Evolutionary conservation across 2,113 vertebrate genomes (phyloP), one percentile per base, ranked within the genome.

Genomic region (Laticauda colubrina): DNA sequence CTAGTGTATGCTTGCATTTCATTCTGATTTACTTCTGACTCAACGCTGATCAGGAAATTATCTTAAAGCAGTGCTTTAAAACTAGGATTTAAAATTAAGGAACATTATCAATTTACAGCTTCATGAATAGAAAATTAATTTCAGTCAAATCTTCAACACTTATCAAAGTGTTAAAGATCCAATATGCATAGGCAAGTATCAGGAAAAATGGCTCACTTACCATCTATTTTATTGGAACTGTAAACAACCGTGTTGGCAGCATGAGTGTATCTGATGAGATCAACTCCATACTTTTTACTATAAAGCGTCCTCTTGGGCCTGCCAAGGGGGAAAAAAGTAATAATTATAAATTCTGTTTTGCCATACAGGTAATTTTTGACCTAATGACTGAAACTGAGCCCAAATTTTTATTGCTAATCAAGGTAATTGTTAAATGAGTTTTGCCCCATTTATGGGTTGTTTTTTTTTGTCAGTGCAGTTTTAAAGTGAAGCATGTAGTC

Each of bases 221-320:
- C 99, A 93, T 99, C 99, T 91, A 99, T 99, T 98, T 99, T 99
- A 98, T 99, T 99, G 95, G 99, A 99, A 95, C 99, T 99, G 98
- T 99, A 99, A 96, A 99, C 99, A 0, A 99, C 99, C 8, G 99
- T 99, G 97, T 99, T 99, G 94, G 99, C 99, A 93, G 99, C 99
- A 92, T 99, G 99, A 5, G 99, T 99, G 94, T 99, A 99, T 96
- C 99, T 98, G 98, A 99, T 99, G 95, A 99, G 98, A 96, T 99
- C 99, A 96, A 99, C 99, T 21, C 99, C 99, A 54, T 99, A 99
- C 97, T 99, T 99, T 97, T 99, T 99, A 98, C 99, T 99, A 98
- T 99, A 99, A 51, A 99, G 97, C 0, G 99, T 99, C 96, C 99
- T 98, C 97, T 99, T 99, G 54, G 99, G 99, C 97, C 99, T 99